Percentiles rank a stretch among this genome's conserved stretches.
phyloP scores from a whole-genome alignment of 2,113 vertebrate species.

The Camelus dromedarius region DNA sequence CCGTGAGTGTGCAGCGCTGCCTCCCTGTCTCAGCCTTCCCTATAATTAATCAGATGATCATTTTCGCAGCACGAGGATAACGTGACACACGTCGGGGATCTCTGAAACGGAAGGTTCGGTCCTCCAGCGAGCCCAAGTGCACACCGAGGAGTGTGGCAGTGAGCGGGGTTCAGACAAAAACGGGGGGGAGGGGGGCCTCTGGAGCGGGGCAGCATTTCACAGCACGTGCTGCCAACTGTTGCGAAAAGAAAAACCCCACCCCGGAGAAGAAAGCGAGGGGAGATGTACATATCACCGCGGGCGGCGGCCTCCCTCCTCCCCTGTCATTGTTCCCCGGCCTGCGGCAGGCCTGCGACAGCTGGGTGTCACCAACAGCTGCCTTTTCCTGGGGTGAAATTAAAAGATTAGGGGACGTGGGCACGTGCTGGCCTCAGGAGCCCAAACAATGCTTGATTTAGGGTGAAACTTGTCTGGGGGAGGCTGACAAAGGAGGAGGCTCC shows the following conservation, averaged over 20 bases:
- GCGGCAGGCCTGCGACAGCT: constrained; percentile 93
- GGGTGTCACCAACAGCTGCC: constrained; percentile 97
- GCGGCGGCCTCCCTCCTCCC: constrained; percentile 58
- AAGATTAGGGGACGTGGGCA: constrained; percentile 91
- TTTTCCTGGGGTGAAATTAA: constrained; percentile 93
- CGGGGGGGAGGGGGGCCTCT: constrained; percentile 16
- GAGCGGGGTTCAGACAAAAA: neutral
- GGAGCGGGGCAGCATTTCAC: constrained; percentile 86
- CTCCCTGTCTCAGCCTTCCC: constrained; percentile 57
- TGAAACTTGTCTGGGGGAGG: constrained; percentile 88
- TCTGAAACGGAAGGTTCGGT: constrained; percentile 72
- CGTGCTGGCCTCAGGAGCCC: constrained; percentile 91
- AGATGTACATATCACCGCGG: constrained; percentile 78
- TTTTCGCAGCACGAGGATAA: constrained; percentile 76
- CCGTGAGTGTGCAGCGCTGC: neutral
- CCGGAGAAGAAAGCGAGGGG: constrained; percentile 74
- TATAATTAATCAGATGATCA: constrained; percentile 76
- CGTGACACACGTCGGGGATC: constrained; percentile 59
- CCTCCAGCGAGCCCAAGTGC: constrained; percentile 78
- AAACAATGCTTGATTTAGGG: constrained; percentile 92
- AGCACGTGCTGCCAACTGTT: constrained; percentile 97
- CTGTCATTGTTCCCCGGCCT: constrained; percentile 87
- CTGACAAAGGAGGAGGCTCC: constrained; percentile 87
- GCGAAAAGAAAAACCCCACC: constrained; percentile 86
- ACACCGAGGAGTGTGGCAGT: constrained; percentile 36